These are phyloP conservation scores for Machaerirhynchus nigripectus DNA, from an alignment of 2,113 vertebrate genomes.

Conservation along the genomic window DNA sequence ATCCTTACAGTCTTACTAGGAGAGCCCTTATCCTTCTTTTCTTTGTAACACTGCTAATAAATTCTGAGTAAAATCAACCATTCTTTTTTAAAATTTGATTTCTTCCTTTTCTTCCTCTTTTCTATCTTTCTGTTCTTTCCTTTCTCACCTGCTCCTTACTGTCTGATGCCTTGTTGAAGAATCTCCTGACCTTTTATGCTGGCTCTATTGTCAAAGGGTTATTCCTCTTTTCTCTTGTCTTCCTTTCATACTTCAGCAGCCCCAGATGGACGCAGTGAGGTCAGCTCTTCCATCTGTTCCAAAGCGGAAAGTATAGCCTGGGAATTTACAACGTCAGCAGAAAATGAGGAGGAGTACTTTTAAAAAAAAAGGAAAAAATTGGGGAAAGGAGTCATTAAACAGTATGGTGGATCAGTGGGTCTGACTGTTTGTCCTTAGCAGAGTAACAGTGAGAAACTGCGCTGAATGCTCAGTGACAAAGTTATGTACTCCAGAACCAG, in stretches of 20 bases:
- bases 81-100: background rate
- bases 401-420: background rate
- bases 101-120: background rate
- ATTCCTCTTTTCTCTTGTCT: background rate
- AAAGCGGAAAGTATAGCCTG: background rate
- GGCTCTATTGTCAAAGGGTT: background rate
- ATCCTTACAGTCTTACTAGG: background rate
- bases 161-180: background rate
- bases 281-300: conserved; percentile 14
- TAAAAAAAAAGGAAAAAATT: background rate
- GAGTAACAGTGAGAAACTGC: background rate
- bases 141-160: background rate
- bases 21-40: background rate
- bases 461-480: background rate
- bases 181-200: background rate
- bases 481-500: background rate
- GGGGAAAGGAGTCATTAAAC: background rate
- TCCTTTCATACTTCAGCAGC: background rate
- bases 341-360: background rate
- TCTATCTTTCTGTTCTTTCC: background rate
- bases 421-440: background rate
- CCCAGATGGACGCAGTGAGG: background rate
- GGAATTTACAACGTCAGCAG: background rate
- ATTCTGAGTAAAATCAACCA: background rate
- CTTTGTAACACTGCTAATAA: background rate